Evolutionary conservation across 2,888 invertebrate species (phyloP), one percentile per base, ranked within the genome.

Genomic region (Julus scandinavius): DNA sequence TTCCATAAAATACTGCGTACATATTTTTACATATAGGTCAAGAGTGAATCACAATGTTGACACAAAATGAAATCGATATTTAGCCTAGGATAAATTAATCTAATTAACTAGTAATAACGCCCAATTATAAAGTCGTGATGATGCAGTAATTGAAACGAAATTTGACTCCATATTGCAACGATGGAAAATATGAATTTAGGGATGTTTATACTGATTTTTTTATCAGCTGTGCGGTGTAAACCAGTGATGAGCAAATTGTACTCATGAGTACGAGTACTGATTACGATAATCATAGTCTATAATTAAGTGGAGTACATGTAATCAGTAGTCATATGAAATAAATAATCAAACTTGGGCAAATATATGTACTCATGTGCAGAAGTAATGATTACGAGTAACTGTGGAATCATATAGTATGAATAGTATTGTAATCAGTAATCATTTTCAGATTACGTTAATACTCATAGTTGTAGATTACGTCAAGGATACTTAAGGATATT

Each of bases 61-160:
- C 72, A 72, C 20, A 72, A 72, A 72, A 72, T 72, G 72, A 72
- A 72, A 72, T 29, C 29, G 72, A 72, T 72, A 72, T 72, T 5
- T 20, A 29, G 72, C 9, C 20, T 20, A 72, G 72, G 29, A 29
- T n/a, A 58, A 58, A 58, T 58, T 72, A 29, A 72, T 72, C 72
- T 72, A 72, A 29, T 72, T 72, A 72, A 72, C 11, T 20, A 72
- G 72, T 72, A 72, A 72, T 72, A 29, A 72, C 29, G 72, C 72
- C 72, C 29, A 72, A 72, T 72, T 29, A 17, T 20, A 9, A 72
- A 3, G 7, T 29, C 5, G 29, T 72, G 5, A 11, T 20, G 20
- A 29, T 20, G 29, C 7, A 72, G 17, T 20, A n/a, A 29, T 20
- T 72, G 3, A 2, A 11, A 29, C 20, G 72, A 72, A 72, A 72